Conservation (phyloP, 2,888 invertebrate species). For the Perizoma flavofasciatum region DNA sequence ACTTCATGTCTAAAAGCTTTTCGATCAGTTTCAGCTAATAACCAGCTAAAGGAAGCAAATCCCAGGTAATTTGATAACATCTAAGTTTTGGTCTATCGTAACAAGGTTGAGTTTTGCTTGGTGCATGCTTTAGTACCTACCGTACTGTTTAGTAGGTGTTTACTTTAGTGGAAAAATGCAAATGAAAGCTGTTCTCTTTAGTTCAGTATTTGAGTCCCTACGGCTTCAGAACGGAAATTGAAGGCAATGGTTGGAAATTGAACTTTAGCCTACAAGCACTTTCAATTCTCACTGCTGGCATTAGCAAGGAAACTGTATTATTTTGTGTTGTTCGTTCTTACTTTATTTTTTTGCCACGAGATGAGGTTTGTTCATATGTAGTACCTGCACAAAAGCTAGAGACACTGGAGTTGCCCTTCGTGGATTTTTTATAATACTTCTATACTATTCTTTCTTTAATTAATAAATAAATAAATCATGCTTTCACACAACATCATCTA, state of each 20-base stretch:
- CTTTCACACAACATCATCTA: no score
- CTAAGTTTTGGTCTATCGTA: background rate
- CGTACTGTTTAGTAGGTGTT: constrained; percentile 17
- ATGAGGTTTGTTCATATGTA: no score
- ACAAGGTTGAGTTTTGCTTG: constrained; percentile 11
- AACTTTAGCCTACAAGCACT: constrained; percentile 31
- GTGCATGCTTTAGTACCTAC: background rate
- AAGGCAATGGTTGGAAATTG: constrained; percentile 46
- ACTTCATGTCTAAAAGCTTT: constrained; percentile 10
- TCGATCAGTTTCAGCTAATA: constrained; percentile 13
- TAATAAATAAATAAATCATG: no score
- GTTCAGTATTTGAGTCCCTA: constrained; percentile 41
- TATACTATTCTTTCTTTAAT: no score
- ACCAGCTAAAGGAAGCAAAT: constrained; percentile 17
- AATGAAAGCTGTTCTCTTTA: constrained; percentile 39
- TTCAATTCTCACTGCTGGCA: constrained; percentile 23
- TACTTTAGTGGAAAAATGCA: constrained; percentile 24
- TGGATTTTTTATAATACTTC: no score
- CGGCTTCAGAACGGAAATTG: constrained; percentile 43
- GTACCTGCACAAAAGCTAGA: no score
- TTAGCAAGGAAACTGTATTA: no score
- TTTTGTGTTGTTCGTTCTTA: no score
- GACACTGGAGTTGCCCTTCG: no score
- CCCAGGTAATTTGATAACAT: background rate
- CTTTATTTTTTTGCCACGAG: no score